Conservation (phyloP, 2,888 invertebrate species). For the Eubasilissa splendida region DNA sequence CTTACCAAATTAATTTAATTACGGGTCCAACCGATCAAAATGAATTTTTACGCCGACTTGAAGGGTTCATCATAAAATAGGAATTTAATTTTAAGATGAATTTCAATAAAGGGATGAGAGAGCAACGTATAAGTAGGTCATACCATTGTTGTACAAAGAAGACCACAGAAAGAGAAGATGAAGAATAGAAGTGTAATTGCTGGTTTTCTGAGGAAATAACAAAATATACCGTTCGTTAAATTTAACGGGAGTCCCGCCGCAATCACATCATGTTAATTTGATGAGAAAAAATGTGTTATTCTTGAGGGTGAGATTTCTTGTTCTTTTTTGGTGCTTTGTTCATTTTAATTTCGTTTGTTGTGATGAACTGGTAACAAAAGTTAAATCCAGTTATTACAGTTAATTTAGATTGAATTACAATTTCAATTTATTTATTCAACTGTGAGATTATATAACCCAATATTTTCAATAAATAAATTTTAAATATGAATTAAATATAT, state of each 20-base stretch:
- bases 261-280: conserved; percentile 55
- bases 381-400: background rate
- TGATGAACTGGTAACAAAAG: conserved; percentile 22
- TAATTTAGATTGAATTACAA: too few relatives aligned
- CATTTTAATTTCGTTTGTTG: conserved; percentile 11
- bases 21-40: too few relatives aligned
- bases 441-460: too few relatives aligned
- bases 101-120: background rate
- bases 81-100: too few relatives aligned
- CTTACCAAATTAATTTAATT: too few relatives aligned
- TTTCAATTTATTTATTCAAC: too few relatives aligned
- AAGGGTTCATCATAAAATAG: too few relatives aligned
- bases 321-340: background rate
- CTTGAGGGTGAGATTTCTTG: conserved; percentile 3
- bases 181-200: conserved; percentile 34
- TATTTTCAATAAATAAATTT: too few relatives aligned
- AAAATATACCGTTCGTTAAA: conserved; percentile 54
- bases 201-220: conserved; percentile 40
- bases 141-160: conserved; percentile 27
- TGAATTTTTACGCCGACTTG: too few relatives aligned
- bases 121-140: conserved; percentile 11
- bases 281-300: conserved; percentile 49
- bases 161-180: conserved; percentile 1
- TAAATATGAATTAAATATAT: too few relatives aligned
- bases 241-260: conserved; percentile 46